Evolutionary conservation across 2,113 vertebrate species (phyloP), one percentile per base, ranked within the genome.

Genomic region (Lasiurus borealis): DNA sequence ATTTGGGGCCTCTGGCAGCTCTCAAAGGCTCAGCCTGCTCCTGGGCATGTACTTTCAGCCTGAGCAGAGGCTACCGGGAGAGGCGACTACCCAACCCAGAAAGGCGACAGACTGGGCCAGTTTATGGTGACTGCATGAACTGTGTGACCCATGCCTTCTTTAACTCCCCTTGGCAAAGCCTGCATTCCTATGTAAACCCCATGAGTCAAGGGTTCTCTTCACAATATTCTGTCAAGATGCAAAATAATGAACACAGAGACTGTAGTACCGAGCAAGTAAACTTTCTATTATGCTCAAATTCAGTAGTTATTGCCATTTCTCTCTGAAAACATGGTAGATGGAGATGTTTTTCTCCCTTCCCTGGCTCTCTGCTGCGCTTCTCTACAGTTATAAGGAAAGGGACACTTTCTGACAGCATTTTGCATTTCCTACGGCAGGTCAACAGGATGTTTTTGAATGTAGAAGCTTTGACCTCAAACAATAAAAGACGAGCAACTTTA

Each of bases 361-460:
- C 4, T 27, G 19, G n/a, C 9, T 91, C 76, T 31, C 72, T 19
- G 52, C 25, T 76, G 9, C 3, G 54, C 34, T 76, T 80, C 44
- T 85, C 25, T 88, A 54, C 6, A 84, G 29, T 52, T 95, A 31
- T n/a, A 81, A 81, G 66, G 66, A 87, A 94, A 96, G 40, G 31
- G n/a, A 25, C 73, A 8, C 19, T 11, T 59, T 86, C 23, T 57
- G 48, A 27, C 57, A 69, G 40, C 27, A 21, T 21, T 66, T 88
- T 62, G 71, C 64, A 25, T 48, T 34, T 83, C 76, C 46, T 73
- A 69, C 13, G 40, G 40, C 48, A 69, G 77, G 29, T 11, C 44
- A 75, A 48, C 13, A 62, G 71, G 31, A 34, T 73, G 25, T 25
- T 90, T 87, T 68, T 73, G 10, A 31, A 48, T 54, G 34, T 64